Base-by-base conservation (phyloP, 2,113 vertebrate genomes). In the Cephalophus harveyi region DNA sequence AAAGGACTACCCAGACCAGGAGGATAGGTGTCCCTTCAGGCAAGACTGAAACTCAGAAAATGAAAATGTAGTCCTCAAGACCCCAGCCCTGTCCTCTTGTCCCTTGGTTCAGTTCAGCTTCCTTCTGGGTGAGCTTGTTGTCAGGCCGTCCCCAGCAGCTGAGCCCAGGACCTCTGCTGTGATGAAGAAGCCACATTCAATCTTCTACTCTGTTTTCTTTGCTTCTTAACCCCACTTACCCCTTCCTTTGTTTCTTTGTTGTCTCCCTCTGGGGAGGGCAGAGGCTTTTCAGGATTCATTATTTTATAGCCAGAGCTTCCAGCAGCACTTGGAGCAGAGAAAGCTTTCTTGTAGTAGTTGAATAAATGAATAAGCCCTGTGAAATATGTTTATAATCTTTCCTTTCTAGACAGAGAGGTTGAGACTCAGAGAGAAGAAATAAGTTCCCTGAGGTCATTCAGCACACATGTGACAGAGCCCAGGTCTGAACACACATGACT, bases 61-160 rank as follows among this genome's bases (percentile, higher is more conserved):
- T 64, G 30, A 43, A 64, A 76, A 10, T 0, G 10, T 62, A 64
- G 48, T 19, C 52, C 3, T 78, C 15, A 16, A 25, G 12, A 89
- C 14, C 2, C 21, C n/a, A 12, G 19, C 3, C 64, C 30, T 55
- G 83, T 67, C 25, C 25, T 82, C 46, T 19, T 8, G 3, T 10
- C 6, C 27, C 4, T 9, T 17, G 19, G 36, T 36, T 79, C 48
- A 46, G 43, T 27, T 59, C 43, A 27, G 36, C 4, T 33, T 30
- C 16, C 67, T 57, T 50, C 30, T 50, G 19, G n/a, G 1, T 15
- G 11, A 46, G 15, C 30, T 71, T 27, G 7, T 43, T 14, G 40
- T 36, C 36, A 3, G 64, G 11, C 2, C 0, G 3, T 3, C 3
- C 52, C 25, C 19, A 33, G 76, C 48, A 30, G 2, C 17, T 21